A percentile compares a stretch with the other conserved stretches of the same genome.
phyloP scores from a whole-genome alignment of 1,140 invertebrate genomes.

The Zaprionus taronus region DNA sequence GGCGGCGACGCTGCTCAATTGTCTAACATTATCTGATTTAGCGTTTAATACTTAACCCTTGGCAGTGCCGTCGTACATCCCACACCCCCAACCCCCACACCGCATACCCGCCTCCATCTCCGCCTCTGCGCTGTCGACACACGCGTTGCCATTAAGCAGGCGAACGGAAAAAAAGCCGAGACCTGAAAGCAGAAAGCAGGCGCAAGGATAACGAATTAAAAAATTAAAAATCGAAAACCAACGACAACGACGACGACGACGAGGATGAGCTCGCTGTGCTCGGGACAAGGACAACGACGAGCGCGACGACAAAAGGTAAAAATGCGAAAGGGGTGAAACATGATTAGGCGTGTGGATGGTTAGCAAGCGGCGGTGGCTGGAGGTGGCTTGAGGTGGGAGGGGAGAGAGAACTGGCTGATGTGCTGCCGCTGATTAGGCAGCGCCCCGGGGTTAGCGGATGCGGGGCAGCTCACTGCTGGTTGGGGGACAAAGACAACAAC shows the following conservation, averaged over 20 bases:
- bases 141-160: slow-evolving; percentile 55
- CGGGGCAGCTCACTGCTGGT: not conserved
- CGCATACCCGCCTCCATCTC: slow-evolving; percentile 24
- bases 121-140: slow-evolving; percentile 51
- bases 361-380: slow-evolving; percentile 2
- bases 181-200: slow-evolving; percentile 46
- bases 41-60: slow-evolving; percentile 81
- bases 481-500: slow-evolving; percentile 29
- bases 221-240: slow-evolving; percentile 83
- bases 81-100: not conserved
- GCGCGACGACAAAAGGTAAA: slow-evolving; percentile 49
- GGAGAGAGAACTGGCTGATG: slow-evolving; percentile 54
- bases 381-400: slow-evolving; percentile 4
- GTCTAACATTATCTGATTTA: slow-evolving; percentile 83
- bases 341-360: slow-evolving; percentile 68
- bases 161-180: slow-evolving; percentile 19
- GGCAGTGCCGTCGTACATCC: slow-evolving; percentile 17
- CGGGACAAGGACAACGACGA: slow-evolving; percentile 45
- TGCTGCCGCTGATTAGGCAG: slow-evolving; percentile 76
- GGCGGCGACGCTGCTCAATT: slow-evolving; percentile 74
- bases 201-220: slow-evolving; percentile 83
- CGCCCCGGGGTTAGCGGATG: slow-evolving; percentile 49
- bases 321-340: slow-evolving; percentile 72
- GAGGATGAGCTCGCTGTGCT: slow-evolving; percentile 17
- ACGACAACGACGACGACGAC: slow-evolving; percentile 52